These are phyloP conservation scores for Lepidochrysops patricia DNA, from an alignment of 2,888 invertebrate genomes.

Conservation along the genomic window DNA sequence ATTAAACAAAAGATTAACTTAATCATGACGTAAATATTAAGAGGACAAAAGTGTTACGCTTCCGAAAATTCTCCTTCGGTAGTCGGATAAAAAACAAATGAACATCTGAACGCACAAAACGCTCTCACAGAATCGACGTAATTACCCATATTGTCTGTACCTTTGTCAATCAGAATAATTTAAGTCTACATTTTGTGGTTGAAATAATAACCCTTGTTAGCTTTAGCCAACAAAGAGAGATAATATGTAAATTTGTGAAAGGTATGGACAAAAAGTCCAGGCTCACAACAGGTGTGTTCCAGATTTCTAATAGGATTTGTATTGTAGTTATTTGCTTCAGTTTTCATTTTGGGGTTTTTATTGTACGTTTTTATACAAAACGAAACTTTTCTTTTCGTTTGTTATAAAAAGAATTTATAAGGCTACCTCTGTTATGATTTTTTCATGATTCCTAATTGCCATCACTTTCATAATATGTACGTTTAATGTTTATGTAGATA, in stretches of 20 bases:
- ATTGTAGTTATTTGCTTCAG: slow-evolving; percentile 5
- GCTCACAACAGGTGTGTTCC: slow-evolving; percentile 61
- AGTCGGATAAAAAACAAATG: neutral
- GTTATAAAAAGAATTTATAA: slow-evolving; percentile 3
- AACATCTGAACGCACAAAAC: neutral
- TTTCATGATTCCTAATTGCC: neutral
- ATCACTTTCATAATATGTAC: neutral
- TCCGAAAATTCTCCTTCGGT: neutral
- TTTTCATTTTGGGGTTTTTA: neutral
- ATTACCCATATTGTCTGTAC: slow-evolving; percentile 46
- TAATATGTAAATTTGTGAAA: slow-evolving; percentile 69
- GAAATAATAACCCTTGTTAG: slow-evolving; percentile 68
- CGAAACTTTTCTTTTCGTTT: slow-evolving; percentile 7
- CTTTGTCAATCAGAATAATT: slow-evolving; percentile 62
- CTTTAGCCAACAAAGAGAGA: slow-evolving; percentile 48
- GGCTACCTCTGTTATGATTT: neutral
- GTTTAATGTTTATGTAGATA: too few species aligned
- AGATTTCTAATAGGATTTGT: slow-evolving; percentile 52
- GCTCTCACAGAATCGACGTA: slow-evolving; percentile 20
- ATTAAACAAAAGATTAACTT: too few species aligned
- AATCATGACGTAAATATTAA: too few species aligned
- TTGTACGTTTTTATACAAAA: too few species aligned
- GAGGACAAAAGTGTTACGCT: too few species aligned
- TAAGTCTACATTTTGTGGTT: slow-evolving; percentile 62
- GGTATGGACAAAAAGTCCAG: slow-evolving; percentile 58